Evolutionary conservation across 2,113 vertebrate species (phyloP).

Genomic region (Rhipidura dahli): DNA sequence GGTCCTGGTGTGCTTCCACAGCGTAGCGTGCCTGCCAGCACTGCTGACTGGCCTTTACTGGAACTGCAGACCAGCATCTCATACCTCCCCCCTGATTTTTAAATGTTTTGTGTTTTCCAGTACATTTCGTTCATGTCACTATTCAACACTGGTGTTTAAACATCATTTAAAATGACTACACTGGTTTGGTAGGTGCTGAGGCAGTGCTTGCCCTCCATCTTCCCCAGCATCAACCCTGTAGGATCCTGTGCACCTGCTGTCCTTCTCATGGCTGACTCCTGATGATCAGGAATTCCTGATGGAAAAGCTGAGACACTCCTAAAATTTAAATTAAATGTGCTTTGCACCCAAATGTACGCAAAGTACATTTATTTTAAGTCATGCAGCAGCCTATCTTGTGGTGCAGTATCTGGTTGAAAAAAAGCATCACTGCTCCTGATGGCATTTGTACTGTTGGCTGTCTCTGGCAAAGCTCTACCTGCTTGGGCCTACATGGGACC

Average conservation of each 20-base stretch:
- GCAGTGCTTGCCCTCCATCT: not conserved
- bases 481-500: not conserved
- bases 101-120: not conserved
- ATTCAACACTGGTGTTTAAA: not conserved
- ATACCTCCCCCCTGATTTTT: not conserved
- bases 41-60: not conserved
- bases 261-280: fast-evolving
- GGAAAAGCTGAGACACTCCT: not conserved
- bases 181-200: not conserved
- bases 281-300: not conserved
- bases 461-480: not conserved
- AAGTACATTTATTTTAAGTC: not conserved
- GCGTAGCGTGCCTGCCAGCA: fast-evolving
- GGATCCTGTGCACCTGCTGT: not conserved
- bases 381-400: not conserved
- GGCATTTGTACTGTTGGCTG: not conserved
- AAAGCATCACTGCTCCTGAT: not conserved
- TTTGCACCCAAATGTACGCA: not conserved
- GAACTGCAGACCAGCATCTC: not conserved
- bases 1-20: not conserved
- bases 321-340: not conserved
- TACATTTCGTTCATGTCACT: not conserved
- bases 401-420: not conserved
- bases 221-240: not conserved
- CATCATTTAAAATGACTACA: not conserved